These are phyloP conservation scores for Pelochelys cantorii DNA, from an alignment of 2,797 vertebrate species.

Conservation along the genomic window DNA sequence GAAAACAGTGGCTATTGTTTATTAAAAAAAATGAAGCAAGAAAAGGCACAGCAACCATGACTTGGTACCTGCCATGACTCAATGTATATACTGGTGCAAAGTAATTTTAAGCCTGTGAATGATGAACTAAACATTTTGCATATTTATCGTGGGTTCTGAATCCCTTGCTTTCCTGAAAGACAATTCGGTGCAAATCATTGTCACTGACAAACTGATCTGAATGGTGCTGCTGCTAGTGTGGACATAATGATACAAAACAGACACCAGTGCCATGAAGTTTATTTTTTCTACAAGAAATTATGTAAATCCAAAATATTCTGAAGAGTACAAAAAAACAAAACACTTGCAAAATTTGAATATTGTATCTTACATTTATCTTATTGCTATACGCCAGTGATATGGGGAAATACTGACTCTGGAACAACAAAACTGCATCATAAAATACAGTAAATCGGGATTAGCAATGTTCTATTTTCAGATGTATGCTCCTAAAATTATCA, in stretches of 20 bases:
- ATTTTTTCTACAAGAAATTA: background rate
- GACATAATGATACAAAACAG: background rate
- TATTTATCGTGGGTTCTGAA: background rate
- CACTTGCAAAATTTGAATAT: background rate
- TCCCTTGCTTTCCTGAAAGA: background rate
- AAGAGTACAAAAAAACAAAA: background rate
- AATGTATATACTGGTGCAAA: background rate
- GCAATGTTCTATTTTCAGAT: background rate
- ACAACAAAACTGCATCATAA: background rate
- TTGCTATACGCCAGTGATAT: background rate
- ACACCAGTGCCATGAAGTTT: background rate
- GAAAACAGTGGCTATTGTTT: background rate
- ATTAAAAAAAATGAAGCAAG: background rate
- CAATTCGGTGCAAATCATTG: background rate
- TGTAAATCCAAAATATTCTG: background rate
- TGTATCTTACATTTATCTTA: background rate
- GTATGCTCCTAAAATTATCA: constrained; percentile 45
- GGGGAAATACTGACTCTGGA: background rate
- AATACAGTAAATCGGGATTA: constrained; percentile 29
- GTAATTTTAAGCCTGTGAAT: background rate
- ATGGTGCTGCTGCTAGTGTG: background rate
- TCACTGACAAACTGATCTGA: background rate
- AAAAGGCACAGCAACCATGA: rapidly evolving
- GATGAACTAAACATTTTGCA: background rate
- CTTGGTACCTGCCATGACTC: rapidly evolving